A percentile compares a stretch with the other conserved stretches of the same genome.
Evolutionary conservation across 2,113 vertebrate genomes (phyloP).

Genomic region (Lamprologus callipterus): DNA sequence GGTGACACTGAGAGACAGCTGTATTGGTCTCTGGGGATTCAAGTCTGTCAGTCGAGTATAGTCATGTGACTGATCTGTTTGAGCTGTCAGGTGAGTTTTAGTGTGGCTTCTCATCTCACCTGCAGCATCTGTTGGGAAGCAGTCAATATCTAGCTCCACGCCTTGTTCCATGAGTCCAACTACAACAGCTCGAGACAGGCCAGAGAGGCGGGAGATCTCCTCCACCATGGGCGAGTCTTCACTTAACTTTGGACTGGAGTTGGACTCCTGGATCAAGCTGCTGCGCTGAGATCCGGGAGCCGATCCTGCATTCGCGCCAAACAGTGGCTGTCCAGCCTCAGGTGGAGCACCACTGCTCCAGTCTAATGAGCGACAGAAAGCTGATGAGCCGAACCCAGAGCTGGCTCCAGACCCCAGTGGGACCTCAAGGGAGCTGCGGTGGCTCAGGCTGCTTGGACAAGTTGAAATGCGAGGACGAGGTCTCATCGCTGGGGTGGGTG

Average conservation of each 20-base stretch:
- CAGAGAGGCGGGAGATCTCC: constrained; percentile 74
- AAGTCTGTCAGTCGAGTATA: constrained; percentile 20
- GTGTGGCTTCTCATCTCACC: constrained; percentile 41
- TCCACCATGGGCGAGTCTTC: constrained; percentile 70
- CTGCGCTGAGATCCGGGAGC: constrained; percentile 58
- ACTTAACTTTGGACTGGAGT: constrained; percentile 49
- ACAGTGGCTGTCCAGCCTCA: constrained; percentile 19
- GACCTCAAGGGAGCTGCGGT: constrained; percentile 73
- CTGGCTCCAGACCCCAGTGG: constrained; percentile 21
- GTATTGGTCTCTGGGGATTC: constrained; percentile 58
- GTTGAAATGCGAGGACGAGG: constrained; percentile 76
- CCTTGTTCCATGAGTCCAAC: constrained; percentile 77
- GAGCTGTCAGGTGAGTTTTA: constrained; percentile 36
- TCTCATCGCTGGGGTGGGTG: constrained; percentile 64
- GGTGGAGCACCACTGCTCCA: constrained; percentile 57
- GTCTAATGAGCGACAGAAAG: constrained; percentile 67
- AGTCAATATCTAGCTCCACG: constrained; percentile 73
- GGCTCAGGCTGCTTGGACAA: constrained; percentile 67
- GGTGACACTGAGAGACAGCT: constrained; percentile 65
- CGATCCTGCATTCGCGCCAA: constrained; percentile 22
- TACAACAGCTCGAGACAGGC: constrained; percentile 68
- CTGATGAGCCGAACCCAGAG: constrained; percentile 48
- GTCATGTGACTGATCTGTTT: constrained; percentile 40
- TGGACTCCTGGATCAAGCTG: constrained; percentile 52
- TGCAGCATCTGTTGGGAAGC: constrained; percentile 59